Evolutionary conservation across 2,888 invertebrate genomes (phyloP).

Genomic region (Drosophila flavopinicola): DNA sequence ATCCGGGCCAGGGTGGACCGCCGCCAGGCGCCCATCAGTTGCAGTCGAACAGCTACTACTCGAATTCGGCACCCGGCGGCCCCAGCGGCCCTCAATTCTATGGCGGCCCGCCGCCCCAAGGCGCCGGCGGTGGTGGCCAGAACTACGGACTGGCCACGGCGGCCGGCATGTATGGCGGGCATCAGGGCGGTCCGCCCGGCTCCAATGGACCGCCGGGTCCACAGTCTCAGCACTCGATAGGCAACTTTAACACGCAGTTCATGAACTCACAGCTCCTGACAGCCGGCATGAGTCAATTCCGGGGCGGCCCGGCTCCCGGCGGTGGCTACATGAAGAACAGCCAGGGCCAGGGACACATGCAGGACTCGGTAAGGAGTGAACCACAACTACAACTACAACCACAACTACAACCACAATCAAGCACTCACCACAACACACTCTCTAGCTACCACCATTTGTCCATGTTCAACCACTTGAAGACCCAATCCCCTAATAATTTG

Average conservation of each 20-base stretch:
- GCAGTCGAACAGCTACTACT: slow-evolving; percentile 84
- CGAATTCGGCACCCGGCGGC: slow-evolving; percentile 83
- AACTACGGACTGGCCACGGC: slow-evolving; percentile 83
- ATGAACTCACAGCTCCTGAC: slow-evolving; percentile 88
- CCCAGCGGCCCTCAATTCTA: slow-evolving; percentile 83
- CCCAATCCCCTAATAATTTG: slow-evolving; percentile 35
- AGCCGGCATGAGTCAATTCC: slow-evolving; percentile 85
- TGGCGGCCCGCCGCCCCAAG: slow-evolving; percentile 82
- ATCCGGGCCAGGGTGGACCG: slow-evolving; percentile 81
- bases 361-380: slow-evolving; percentile 83
- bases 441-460: slow-evolving; percentile 25
- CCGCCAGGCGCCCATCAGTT: slow-evolving; percentile 82
- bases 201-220: slow-evolving; percentile 81
- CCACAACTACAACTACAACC: slow-evolving; percentile 32
- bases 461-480: slow-evolving; percentile 35
- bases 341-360: slow-evolving; percentile 84
- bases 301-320: slow-evolving; percentile 82
- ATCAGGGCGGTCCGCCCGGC: slow-evolving; percentile 82
- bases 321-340: slow-evolving; percentile 82
- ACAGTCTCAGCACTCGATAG: slow-evolving; percentile 83
- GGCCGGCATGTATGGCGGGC: slow-evolving; percentile 83
- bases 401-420: slow-evolving; percentile 32
- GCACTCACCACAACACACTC: slow-evolving; percentile 36
- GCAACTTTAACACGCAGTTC: slow-evolving; percentile 86
- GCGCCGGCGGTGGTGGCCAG: slow-evolving; percentile 81